Evolutionary conservation across 2,888 invertebrate genomes (phyloP).

Genomic region (Phlogophora meticulosa): DNA sequence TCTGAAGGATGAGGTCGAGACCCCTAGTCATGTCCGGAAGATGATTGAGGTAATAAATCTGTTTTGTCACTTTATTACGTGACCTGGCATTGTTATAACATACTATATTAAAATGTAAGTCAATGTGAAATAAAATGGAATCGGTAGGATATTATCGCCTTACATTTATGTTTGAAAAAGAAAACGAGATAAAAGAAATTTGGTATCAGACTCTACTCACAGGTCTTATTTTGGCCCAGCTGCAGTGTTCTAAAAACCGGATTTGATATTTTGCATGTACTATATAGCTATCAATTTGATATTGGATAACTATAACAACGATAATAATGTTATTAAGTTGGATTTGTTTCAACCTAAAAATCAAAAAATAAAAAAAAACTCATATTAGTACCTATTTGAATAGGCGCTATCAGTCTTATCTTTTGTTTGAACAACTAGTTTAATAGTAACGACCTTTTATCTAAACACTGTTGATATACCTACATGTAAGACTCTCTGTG

Average conservation of each 20-base stretch:
- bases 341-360: background rate
- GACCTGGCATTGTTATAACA: too few relatives aligned
- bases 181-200: too few relatives aligned
- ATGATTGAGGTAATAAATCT: constrained; percentile 94
- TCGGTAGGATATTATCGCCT: too few relatives aligned
- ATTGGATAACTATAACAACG: too few relatives aligned
- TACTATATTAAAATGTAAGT: too few relatives aligned
- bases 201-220: too few relatives aligned
- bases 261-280: too few relatives aligned
- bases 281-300: too few relatives aligned
- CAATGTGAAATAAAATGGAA: too few relatives aligned
- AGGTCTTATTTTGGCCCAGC: too few relatives aligned
- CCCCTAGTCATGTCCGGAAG: constrained; percentile 95
- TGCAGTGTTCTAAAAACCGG: too few relatives aligned
- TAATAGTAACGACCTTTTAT: constrained; percentile 24
- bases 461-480: constrained; percentile 14
- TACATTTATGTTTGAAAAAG: too few relatives aligned
- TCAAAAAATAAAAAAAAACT: constrained; percentile 9
- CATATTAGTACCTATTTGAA: background rate
- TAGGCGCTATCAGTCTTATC: constrained; percentile 24
- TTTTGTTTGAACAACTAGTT: background rate
- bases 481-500: constrained; percentile 17
- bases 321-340: background rate
- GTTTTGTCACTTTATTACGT: background rate
- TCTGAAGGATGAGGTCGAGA: constrained; percentile 90